Evolutionary conservation across 2,113 vertebrate genomes (phyloP).

Genomic region (Nothocercus julius): DNA sequence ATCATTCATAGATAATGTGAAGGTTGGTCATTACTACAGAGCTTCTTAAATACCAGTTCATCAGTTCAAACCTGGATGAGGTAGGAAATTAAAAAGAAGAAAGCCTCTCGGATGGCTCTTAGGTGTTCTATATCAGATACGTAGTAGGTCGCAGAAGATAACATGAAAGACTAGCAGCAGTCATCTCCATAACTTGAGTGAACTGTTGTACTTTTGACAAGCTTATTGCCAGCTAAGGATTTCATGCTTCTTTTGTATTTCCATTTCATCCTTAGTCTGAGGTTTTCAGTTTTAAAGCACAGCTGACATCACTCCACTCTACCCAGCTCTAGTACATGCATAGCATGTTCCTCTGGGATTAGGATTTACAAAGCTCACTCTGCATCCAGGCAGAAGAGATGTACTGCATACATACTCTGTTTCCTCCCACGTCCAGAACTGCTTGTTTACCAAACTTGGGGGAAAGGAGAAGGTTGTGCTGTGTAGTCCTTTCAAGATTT

Average conservation of each 20-base stretch:
- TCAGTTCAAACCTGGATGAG: background rate
- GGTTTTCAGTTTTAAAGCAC: background rate
- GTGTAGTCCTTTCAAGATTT: too few relatives aligned
- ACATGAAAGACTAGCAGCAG: background rate
- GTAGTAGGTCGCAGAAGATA: background rate
- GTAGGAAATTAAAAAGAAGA: background rate
- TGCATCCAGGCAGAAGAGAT: rapidly evolving
- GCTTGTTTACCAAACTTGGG: rapidly evolving
- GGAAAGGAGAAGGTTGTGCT: background rate
- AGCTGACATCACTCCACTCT: rapidly evolving
- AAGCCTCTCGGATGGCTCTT: background rate
- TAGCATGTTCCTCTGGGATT: background rate
- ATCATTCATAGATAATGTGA: background rate
- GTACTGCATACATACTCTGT: rapidly evolving
- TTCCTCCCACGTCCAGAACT: background rate
- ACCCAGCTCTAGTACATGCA: background rate
- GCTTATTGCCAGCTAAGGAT: background rate
- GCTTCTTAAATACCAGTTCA: background rate
- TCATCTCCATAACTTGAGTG: background rate
- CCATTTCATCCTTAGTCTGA: rapidly evolving
- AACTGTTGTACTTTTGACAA: background rate
- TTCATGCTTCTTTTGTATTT: background rate
- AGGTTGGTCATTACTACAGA: rapidly evolving
- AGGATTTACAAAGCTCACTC: background rate
- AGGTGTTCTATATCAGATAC: rapidly evolving